Conservation (phyloP, 92 coral and sea anemone genomes). For the Epizoanthus ramosus region DNA sequence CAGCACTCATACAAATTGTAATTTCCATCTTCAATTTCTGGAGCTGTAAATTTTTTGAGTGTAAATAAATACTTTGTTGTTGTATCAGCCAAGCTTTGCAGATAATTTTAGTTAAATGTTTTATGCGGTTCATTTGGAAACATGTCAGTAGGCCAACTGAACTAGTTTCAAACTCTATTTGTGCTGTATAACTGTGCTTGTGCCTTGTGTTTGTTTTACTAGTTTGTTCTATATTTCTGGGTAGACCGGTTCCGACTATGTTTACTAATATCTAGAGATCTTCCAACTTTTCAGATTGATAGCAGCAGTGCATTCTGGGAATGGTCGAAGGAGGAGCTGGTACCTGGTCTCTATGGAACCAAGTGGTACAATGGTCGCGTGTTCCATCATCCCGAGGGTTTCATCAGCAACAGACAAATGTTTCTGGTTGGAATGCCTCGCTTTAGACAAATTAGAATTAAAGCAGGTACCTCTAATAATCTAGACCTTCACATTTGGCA, state of each 20-base stretch:
- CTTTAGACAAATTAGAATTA: conserved; percentile 80
- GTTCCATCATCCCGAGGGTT: conserved; percentile 74
- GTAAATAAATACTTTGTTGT: too few species aligned
- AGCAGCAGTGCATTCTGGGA: conserved; percentile 72
- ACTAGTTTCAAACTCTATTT: too few species aligned
- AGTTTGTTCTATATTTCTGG: background rate
- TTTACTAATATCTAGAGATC: background rate
- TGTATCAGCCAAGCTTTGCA: too few species aligned
- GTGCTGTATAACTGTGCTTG: background rate
- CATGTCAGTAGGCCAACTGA: too few species aligned
- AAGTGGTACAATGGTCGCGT: conserved; percentile 76
- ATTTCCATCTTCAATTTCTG: too few species aligned
- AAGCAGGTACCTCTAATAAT: conserved; percentile 57
- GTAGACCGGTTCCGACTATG: background rate
- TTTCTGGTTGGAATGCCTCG: conserved; percentile 98
- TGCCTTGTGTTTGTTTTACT: background rate
- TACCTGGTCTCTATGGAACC: conserved; percentile 83
- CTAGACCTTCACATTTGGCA: background rate
- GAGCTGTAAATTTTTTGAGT: too few species aligned
- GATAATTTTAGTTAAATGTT: too few species aligned
- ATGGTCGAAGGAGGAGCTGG: conserved; percentile 74
- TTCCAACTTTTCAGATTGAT: conserved; percentile 54
- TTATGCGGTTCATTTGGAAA: too few species aligned
- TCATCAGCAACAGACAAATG: conserved; percentile 70
- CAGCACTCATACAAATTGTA: too few species aligned